These are phyloP conservation scores for Noctuana brunneofusca DNA, from an alignment of 2,888 invertebrate genomes.

Conservation along the genomic window DNA sequence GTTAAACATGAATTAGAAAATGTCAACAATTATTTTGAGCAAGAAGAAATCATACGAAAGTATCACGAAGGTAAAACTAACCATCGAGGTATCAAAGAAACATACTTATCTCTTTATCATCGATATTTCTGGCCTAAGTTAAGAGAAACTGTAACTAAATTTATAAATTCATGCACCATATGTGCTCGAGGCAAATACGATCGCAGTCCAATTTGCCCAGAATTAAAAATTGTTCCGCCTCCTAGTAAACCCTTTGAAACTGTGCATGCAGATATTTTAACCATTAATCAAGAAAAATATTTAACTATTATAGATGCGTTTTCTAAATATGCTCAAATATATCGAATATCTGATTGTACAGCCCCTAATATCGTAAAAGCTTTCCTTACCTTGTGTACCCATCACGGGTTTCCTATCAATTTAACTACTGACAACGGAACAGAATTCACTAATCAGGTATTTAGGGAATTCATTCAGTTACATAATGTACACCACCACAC, in stretches of 20 bases:
- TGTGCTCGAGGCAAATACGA: slow-evolving; percentile 33
- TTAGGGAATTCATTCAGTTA: too few relatives aligned
- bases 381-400: too few relatives aligned
- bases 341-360: too few relatives aligned
- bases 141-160: slow-evolving; percentile 15
- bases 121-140: slow-evolving; percentile 17
- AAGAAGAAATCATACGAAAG: slow-evolving; percentile 38
- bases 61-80: slow-evolving; percentile 44
- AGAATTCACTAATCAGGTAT: too few relatives aligned
- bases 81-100: slow-evolving; percentile 40
- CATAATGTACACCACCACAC: too few relatives aligned
- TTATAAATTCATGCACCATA: slow-evolving; percentile 15
- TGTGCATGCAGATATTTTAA: slow-evolving; percentile 30
- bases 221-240: background rate
- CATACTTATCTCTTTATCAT: slow-evolving; percentile 34
- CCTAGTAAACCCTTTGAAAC: slow-evolving; percentile 15
- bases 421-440: too few relatives aligned
- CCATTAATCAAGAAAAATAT: slow-evolving; percentile 27
- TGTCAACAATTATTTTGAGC: slow-evolving; percentile 1
- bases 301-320: slow-evolving; percentile 30
- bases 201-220: slow-evolving; percentile 21
- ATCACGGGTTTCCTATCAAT: too few relatives aligned
- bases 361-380: too few relatives aligned
- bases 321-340: slow-evolving; percentile 31
- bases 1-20: slow-evolving; percentile 38